Conservation (phyloP, 2,113 vertebrate species). For the Crotalus viridis region DNA sequence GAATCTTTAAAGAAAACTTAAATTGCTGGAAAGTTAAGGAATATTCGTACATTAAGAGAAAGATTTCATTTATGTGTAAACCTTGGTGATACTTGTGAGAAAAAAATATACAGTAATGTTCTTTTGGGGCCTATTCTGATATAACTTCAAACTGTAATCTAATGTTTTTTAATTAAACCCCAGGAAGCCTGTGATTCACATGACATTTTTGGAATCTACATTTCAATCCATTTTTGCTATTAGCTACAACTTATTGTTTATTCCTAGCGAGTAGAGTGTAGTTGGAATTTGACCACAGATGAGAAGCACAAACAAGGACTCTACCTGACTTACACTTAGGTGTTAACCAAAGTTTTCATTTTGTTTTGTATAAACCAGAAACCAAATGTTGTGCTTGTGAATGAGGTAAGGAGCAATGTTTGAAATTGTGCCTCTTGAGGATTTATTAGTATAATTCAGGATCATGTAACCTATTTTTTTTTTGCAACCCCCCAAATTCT, state of each 20-base stretch:
- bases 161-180: neutral
- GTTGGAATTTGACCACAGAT: neutral
- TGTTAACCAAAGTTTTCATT: neutral
- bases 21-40: neutral
- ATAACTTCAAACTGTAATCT: neutral
- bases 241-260: neutral
- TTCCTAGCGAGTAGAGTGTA: no score
- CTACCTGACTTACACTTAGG: neutral
- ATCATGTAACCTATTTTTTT: neutral
- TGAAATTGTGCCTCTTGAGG: neutral
- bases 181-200: neutral
- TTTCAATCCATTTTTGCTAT: neutral
- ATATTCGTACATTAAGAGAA: neutral
- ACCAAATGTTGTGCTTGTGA: neutral
- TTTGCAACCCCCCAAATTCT: neutral
- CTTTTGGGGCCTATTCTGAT: neutral
- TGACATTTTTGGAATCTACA: neutral
- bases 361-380: neutral
- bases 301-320: neutral
- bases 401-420: neutral
- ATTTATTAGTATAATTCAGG: neutral
- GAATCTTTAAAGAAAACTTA: neutral
- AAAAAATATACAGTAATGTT: neutral
- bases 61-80: neutral
- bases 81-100: no score